phyloP scores from a whole-genome alignment of 1,140 invertebrate species.

The Saccostrea glomerata region DNA sequence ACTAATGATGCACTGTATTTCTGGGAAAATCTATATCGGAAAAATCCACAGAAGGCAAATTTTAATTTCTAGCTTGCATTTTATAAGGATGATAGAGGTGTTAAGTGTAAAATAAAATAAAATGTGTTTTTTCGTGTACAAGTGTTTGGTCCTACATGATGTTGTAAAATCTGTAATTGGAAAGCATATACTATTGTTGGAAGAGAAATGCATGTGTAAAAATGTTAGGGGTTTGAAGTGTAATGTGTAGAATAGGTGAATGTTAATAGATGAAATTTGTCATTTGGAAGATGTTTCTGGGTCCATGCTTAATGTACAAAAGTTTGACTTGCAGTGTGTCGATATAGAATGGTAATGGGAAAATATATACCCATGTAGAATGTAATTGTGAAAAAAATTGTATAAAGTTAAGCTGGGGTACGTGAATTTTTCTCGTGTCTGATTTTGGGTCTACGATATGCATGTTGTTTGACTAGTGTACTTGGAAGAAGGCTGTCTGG shows the following conservation, averaged over 20 bases:
- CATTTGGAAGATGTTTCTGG: too few species aligned
- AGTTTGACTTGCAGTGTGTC: constrained; percentile 1
- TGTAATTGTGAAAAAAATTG: neutral
- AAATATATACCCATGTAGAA: neutral
- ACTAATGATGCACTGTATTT: too few species aligned
- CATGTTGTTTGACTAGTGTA: neutral
- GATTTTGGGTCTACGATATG: neutral
- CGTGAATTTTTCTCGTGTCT: neutral
- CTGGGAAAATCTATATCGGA: neutral
- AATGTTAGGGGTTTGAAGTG: neutral
- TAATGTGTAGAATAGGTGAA: neutral
- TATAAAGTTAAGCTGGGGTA: neutral
- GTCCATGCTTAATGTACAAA: neutral
- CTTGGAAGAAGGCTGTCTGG: neutral
- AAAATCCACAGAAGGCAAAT: neutral
- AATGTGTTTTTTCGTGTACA: neutral
- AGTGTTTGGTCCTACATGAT: neutral
- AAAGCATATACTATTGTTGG: neutral
- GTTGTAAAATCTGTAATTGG: neutral
- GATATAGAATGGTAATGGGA: constrained; percentile 7
- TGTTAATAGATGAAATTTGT: too few species aligned
- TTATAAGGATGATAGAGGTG: neutral
- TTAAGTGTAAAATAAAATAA: neutral
- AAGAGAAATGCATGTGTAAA: neutral
- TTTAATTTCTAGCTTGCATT: neutral